Conservation (phyloP, 2,797 vertebrate species). For the Percopsis omiscomaycus region DNA sequence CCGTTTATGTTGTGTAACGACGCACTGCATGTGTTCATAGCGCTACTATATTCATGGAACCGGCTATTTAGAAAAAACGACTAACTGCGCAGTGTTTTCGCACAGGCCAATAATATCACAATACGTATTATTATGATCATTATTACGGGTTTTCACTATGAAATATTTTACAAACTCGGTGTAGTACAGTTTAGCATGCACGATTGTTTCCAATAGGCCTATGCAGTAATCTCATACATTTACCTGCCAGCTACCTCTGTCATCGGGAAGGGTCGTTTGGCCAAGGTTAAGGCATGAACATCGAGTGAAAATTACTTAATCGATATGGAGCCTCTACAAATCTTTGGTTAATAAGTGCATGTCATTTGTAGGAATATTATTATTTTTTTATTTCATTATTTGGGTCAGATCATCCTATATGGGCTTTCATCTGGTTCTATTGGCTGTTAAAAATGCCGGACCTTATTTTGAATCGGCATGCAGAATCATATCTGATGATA, state of each 20-base stretch:
- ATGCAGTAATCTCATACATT: not conserved
- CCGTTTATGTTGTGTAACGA: not conserved
- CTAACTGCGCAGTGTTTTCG: constrained; percentile 35
- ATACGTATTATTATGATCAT: constrained; percentile 20
- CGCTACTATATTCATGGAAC: not conserved
- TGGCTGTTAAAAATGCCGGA: not conserved
- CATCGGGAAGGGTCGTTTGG: constrained; percentile 39
- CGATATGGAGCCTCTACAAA: constrained; percentile 18
- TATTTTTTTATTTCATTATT: not conserved
- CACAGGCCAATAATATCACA: constrained; percentile 33
- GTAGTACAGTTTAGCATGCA: constrained; percentile 1
- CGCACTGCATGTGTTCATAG: not conserved
- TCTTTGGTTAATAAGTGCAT: constrained; percentile 11
- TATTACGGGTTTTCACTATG: constrained; percentile 10
- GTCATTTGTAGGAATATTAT: not conserved
- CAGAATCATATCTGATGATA: not conserved
- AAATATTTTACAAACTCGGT: not conserved
- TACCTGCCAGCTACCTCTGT: constrained; percentile 11
- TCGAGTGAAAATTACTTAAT: constrained; percentile 24
- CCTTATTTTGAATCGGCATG: constrained; percentile 3
- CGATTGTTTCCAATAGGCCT: not conserved
- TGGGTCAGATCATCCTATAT: not conserved
- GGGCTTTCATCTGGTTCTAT: not conserved
- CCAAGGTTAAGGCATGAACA: constrained; percentile 59
- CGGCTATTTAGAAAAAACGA: not conserved